Base-by-base conservation (phyloP, 92 coral and sea anemone species). In the Bergia puertoricense region DNA sequence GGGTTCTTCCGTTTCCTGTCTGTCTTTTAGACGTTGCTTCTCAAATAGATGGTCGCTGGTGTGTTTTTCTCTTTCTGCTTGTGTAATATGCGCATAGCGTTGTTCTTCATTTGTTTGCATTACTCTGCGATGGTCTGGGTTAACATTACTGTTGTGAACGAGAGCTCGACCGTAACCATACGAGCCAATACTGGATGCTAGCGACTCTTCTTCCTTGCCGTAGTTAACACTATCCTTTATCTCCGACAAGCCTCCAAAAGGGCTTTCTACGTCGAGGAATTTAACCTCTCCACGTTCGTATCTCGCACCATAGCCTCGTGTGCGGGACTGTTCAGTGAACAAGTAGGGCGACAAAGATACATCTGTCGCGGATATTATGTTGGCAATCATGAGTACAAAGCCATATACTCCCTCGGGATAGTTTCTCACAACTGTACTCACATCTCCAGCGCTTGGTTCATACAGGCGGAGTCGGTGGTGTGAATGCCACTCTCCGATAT, bases 401-500 rank as follows among this genome's bases (percentile, higher is more conserved):
- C 96, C 96, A 59, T 85, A 85, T 48, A 90, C 71, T 20, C 96
- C 96, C 30, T 81, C 51, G 2, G 98, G 98, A 79, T 85, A 96
- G 68, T 96, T 91, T 39, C 93, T 82, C 69, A 81, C 81, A 3
- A 96, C 91, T 0, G 98, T 95, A 7, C 90, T 85, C 20, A 86
- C 86, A 80, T 96, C 98, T 2, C 96, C 98, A 1, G 44, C 62
- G 76, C 98, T 96, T 77, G 98, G 98, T 45, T 90, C 76, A 77
- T 68, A 83, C 68, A 96, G 89, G 15, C 80, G 78, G 80, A 93
- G 93, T 30, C 79, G 93, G 67, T 96, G 98, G 42, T 95, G 98
- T 1, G 98, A 96, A 85, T 95, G 96, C 98, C 98, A 96, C 69
- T 96, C 98, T 30, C 98, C 98, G 67, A 96, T 92, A 83, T 96